Percentiles rank a stretch among this genome's conserved stretches.
phyloP scores from a whole-genome alignment of 2,113 vertebrate genomes.

The Poeciliopsis prolifica region DNA sequence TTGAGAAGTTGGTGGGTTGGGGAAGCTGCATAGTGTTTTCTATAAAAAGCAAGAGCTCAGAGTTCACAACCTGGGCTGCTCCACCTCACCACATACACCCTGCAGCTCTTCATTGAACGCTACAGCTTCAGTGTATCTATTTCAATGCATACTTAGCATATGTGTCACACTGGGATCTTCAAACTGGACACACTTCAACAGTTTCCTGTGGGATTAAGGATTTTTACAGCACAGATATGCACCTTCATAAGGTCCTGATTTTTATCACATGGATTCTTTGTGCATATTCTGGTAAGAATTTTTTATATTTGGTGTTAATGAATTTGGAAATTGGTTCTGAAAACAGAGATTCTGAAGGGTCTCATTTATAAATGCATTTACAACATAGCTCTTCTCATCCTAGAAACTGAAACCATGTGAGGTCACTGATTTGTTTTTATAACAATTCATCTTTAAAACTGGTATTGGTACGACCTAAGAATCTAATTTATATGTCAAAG shows the following conservation, averaged over 20 bases:
- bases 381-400: background rate
- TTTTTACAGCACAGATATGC: conserved; percentile 46
- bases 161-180: background rate
- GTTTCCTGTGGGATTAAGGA: conserved; percentile 29
- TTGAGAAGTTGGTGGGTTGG: conserved; percentile 42
- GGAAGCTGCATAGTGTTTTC: conserved; percentile 12
- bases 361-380: background rate
- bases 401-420: background rate
- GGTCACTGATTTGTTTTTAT: background rate
- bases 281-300: conserved; percentile 47
- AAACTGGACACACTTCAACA: background rate
- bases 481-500: background rate
- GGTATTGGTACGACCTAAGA: background rate
- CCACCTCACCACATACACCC: conserved; percentile 15
- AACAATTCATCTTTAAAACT: too few relatives aligned
- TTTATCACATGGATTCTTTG: conserved; percentile 34
- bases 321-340: background rate
- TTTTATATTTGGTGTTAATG: background rate
- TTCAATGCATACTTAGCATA: background rate
- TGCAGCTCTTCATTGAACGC: conserved; percentile 3
- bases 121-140: background rate
- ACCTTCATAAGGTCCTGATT: conserved; percentile 27
- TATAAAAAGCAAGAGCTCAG: conserved; percentile 56
- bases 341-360: background rate
- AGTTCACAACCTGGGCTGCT: conserved; percentile 27